These are phyloP conservation scores for Drosophila paracracens DNA, from an alignment of 2,888 invertebrate species.

Conservation along the genomic window DNA sequence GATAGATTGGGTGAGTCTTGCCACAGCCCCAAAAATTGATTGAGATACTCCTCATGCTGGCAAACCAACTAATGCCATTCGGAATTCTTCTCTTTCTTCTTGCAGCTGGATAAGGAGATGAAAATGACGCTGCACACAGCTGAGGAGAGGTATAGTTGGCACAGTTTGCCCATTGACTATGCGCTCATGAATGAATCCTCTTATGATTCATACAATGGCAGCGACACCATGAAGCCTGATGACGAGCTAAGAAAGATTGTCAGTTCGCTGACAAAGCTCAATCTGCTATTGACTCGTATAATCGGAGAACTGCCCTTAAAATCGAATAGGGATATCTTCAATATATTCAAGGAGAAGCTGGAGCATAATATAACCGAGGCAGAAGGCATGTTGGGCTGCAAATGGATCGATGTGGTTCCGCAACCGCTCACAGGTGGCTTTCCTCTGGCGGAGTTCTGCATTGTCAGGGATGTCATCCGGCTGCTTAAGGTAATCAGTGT, in stretches of 20 bases:
- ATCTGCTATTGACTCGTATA: slow-evolving; percentile 2
- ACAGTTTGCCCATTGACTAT: slow-evolving; percentile 24
- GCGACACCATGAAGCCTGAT: background rate
- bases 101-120: background rate
- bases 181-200: slow-evolving; percentile 24
- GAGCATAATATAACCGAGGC: slow-evolving; percentile 1
- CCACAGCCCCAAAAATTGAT: background rate
- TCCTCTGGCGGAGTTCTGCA: slow-evolving; percentile 1
- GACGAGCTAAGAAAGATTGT: slow-evolving; percentile 47
- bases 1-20: background rate
- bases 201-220: background rate
- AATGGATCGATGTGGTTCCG: background rate
- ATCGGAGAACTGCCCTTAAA: rapidly evolving
- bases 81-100: background rate
- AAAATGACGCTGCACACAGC: background rate
- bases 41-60: background rate
- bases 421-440: background rate
- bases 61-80: background rate
- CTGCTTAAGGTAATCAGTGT: slow-evolving; percentile 35
- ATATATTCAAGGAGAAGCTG: slow-evolving; percentile 13
- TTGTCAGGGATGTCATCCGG: slow-evolving; percentile 39
- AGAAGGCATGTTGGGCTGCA: slow-evolving; percentile 14
- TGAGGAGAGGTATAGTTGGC: background rate
- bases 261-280: slow-evolving; percentile 49
- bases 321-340: background rate